Percentiles rank a stretch among this genome's conserved stretches.
phyloP scores from a whole-genome alignment of 2,888 invertebrate genomes.

The Callyntrura sp. region DNA sequence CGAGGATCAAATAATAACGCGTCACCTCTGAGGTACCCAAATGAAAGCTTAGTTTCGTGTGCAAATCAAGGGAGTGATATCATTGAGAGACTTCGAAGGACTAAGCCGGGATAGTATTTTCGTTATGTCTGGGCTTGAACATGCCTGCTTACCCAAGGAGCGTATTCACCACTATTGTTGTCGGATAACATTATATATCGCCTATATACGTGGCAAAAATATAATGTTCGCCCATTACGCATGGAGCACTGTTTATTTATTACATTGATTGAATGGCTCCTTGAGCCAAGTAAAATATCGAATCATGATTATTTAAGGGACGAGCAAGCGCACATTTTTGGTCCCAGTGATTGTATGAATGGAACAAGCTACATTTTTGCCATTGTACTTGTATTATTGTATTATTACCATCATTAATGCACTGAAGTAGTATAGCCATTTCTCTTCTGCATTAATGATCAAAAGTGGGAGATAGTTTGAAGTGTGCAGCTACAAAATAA shows the following conservation, averaged over 20 bases:
- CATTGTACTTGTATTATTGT: no score
- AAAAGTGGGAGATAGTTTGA: neutral
- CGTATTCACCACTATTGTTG: constrained; percentile 48
- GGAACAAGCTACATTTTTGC: neutral
- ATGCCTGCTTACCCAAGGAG: neutral
- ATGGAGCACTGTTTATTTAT: constrained; percentile 4
- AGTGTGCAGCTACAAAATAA: constrained; percentile 15
- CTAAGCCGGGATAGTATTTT: no score
- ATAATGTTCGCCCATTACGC: constrained; percentile 19
- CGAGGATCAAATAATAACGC: neutral
- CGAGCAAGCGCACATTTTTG: constrained; percentile 3
- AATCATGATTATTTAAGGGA: constrained; percentile 60
- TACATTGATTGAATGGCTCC: constrained; percentile 48
- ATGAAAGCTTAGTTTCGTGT: constrained; percentile 18
- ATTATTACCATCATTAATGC: neutral
- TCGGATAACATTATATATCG: constrained; percentile 26
- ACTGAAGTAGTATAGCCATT: neutral
- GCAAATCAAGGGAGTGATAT: constrained; percentile 32
- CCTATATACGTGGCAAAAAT: constrained; percentile 23
- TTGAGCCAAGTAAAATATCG: constrained; percentile 68
- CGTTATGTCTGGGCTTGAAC: no score
- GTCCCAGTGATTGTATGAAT: neutral
- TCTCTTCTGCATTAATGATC: neutral
- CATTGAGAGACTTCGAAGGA: neutral
- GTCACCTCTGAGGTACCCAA: neutral